A percentile compares a stretch with the other conserved stretches of the same genome.
phyloP scores from a whole-genome alignment of 2,888 invertebrate genomes.

The Leptarthrus brevirostris region DNA sequence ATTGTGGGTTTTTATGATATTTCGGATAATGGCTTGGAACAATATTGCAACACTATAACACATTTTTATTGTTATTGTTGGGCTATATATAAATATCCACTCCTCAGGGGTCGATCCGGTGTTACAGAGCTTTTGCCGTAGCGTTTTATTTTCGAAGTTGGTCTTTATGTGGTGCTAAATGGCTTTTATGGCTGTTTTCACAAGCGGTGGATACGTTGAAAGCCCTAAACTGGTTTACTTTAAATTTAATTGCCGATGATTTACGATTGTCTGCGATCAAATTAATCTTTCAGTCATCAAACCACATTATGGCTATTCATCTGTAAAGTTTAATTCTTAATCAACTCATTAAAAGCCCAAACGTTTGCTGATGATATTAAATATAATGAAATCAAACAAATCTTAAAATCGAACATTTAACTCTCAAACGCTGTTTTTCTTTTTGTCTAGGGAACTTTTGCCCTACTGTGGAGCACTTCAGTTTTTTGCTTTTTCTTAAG shows the following conservation, averaged over 20 bases:
- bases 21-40: slow-evolving; percentile 35
- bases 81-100: slow-evolving; percentile 16
- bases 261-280: slow-evolving; percentile 27
- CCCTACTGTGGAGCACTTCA: too few species aligned
- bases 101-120: slow-evolving; percentile 18
- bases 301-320: slow-evolving; percentile 1
- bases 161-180: slow-evolving; percentile 41
- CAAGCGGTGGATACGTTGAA: slow-evolving; percentile 9
- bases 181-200: slow-evolving; percentile 33
- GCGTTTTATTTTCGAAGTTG: slow-evolving; percentile 27
- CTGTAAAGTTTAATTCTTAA: slow-evolving; percentile 24
- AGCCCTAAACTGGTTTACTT: slow-evolving; percentile 25
- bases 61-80: slow-evolving; percentile 43
- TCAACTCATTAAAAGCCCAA: slow-evolving; percentile 28
- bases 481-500: too few species aligned
- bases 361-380: too few species aligned
- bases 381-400: too few species aligned
- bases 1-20: slow-evolving; percentile 43
- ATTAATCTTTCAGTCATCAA: slow-evolving; percentile 18
- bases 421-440: too few species aligned
- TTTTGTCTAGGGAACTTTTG: too few species aligned
- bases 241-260: slow-evolving; percentile 37
- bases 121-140: background rate
- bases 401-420: too few species aligned
- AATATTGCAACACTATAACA: slow-evolving; percentile 41